phyloP scores from a whole-genome alignment of 1,140 invertebrate genomes.

The Zophobas atratus region DNA sequence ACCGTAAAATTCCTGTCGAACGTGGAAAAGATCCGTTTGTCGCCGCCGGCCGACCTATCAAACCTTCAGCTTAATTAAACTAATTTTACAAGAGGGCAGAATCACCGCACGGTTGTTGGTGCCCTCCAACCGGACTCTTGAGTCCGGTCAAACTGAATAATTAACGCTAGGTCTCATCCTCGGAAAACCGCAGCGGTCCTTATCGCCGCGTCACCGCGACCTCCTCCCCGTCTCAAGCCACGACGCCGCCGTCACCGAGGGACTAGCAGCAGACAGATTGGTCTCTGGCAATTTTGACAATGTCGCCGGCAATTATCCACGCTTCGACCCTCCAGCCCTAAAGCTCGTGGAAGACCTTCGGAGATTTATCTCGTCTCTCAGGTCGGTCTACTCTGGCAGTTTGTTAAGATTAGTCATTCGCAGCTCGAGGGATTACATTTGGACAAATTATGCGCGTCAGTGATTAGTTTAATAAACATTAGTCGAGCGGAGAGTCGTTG shows the following conservation, averaged over 20 bases:
- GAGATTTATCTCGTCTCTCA: slow-evolving; percentile 46
- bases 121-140: neutral
- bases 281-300: slow-evolving; percentile 11
- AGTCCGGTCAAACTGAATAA: slow-evolving; percentile 18
- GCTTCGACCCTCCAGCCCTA: neutral
- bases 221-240: too few relatives aligned
- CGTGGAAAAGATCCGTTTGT: too few relatives aligned
- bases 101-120: too few relatives aligned
- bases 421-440: slow-evolving; percentile 59
- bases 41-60: too few relatives aligned
- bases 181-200: slow-evolving; percentile 6
- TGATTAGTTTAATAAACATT: slow-evolving; percentile 65
- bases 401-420: slow-evolving; percentile 65
- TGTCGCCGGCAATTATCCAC: slow-evolving; percentile 26
- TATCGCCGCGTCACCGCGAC: neutral
- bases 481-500: slow-evolving; percentile 48
- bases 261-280: slow-evolving; percentile 15
- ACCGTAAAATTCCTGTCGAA: too few relatives aligned
- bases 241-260: neutral
- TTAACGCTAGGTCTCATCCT: neutral
- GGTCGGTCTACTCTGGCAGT: slow-evolving; percentile 41
- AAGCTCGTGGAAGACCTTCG: neutral
- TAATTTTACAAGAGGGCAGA: too few relatives aligned
- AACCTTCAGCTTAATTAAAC: too few relatives aligned
- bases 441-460: slow-evolving; percentile 64